phyloP scores from a whole-genome alignment of 2,888 invertebrate species.

The Pediacus dermestoides region DNA sequence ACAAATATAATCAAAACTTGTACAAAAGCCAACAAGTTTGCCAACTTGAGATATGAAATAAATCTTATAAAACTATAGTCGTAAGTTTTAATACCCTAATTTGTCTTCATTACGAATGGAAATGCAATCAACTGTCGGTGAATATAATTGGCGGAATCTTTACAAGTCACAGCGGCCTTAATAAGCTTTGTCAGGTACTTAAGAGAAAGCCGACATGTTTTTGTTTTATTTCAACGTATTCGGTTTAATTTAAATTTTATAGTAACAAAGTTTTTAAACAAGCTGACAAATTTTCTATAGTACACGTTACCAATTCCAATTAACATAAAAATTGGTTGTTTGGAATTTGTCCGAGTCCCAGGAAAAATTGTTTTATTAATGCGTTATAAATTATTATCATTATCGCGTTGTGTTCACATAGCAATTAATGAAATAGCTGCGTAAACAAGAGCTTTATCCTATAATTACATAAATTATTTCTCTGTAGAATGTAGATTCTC shows the following conservation, averaged over 20 bases:
- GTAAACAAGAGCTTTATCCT: slow-evolving; percentile 28
- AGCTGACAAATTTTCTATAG: too few relatives aligned
- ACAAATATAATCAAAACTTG: slow-evolving; percentile 8
- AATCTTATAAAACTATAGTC: slow-evolving; percentile 33
- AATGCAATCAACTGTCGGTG: slow-evolving; percentile 39
- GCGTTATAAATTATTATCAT: slow-evolving; percentile 19
- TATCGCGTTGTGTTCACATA: slow-evolving; percentile 23
- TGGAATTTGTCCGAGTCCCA: too few relatives aligned
- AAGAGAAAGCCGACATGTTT: slow-evolving; percentile 18
- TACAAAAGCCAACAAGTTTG: slow-evolving; percentile 32
- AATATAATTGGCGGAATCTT: slow-evolving; percentile 34
- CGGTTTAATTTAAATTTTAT: too few relatives aligned
- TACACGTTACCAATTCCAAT: too few relatives aligned
- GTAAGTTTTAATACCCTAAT: slow-evolving; percentile 37
- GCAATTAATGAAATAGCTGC: slow-evolving; percentile 28
- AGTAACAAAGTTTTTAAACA: too few relatives aligned
- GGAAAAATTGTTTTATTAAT: slow-evolving; percentile 1
- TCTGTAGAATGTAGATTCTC: too few relatives aligned
- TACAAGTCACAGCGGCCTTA: slow-evolving; percentile 24
- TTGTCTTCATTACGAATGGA: slow-evolving; percentile 42
- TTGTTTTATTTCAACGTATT: slow-evolving; percentile 13
- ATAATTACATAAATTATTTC: slow-evolving; percentile 28
- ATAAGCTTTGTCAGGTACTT: slow-evolving; percentile 28
- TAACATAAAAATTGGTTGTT: too few relatives aligned
- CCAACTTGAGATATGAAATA: slow-evolving; percentile 33